Evolutionary conservation across 2,113 vertebrate species (phyloP).

Genomic region (Xiphorhynchus elegans): DNA sequence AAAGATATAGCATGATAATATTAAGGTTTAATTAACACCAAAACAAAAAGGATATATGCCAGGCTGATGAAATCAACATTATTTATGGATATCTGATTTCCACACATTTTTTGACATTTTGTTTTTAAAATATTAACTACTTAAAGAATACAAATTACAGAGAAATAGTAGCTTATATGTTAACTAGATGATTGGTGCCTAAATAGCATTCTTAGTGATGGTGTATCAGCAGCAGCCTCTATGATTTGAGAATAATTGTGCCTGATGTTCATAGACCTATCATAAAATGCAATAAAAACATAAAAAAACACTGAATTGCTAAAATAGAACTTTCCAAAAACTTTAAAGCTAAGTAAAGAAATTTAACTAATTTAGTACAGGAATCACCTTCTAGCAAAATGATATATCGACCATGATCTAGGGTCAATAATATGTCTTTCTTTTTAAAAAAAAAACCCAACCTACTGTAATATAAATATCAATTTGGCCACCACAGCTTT

Average conservation of each 20-base stretch:
- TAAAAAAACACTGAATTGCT: neutral
- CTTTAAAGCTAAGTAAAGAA: neutral
- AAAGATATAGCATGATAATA: neutral
- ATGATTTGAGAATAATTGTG: neutral
- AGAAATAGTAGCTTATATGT: neutral
- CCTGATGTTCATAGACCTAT: neutral
- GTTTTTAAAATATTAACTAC: neutral
- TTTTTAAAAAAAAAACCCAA: neutral
- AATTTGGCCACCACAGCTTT: neutral
- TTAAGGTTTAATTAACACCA: neutral
- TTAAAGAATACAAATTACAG: neutral
- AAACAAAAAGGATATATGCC: neutral
- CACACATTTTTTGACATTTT: neutral
- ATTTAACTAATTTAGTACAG: neutral
- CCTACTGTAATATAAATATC: neutral
- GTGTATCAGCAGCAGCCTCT: neutral
- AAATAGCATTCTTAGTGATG: neutral
- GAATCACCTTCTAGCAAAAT: neutral
- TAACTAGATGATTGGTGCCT: neutral
- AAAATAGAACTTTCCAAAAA: neutral
- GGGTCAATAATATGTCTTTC: rapidly evolving
- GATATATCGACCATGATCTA: neutral
- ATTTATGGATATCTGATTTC: neutral
- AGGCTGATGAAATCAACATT: neutral
- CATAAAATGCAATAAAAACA: neutral